phyloP scores from a whole-genome alignment of 2,797 vertebrate species.

The Oophaga sylvatica region DNA sequence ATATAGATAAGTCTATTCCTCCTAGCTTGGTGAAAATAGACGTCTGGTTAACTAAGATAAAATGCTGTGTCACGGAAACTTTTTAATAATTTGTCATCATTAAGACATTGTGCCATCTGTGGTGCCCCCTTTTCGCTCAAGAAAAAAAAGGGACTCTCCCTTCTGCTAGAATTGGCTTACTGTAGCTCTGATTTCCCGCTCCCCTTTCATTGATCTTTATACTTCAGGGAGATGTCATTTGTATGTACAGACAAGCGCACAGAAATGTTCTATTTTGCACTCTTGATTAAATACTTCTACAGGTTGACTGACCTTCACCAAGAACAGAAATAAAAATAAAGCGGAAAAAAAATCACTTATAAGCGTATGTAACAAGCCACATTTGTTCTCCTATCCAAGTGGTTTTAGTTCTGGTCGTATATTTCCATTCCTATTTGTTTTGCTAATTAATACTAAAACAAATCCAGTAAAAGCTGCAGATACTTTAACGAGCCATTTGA shows the following conservation, averaged over 20 bases:
- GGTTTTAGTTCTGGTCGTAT: neutral
- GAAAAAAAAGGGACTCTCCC: neutral
- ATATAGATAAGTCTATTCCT: no score
- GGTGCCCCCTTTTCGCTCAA: neutral
- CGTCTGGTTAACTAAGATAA: no score
- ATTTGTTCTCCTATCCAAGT: slow-evolving; percentile 5
- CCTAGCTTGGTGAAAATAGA: no score
- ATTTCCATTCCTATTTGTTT: neutral
- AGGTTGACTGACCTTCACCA: slow-evolving; percentile 66
- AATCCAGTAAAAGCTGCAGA: slow-evolving; percentile 43
- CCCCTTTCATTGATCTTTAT: neutral
- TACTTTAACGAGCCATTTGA: slow-evolving; percentile 2
- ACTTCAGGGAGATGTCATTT: slow-evolving; percentile 5
- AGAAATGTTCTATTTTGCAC: slow-evolving; percentile 61
- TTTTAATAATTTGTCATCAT: neutral
- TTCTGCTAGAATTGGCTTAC: neutral
- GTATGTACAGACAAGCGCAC: neutral
- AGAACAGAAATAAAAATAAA: slow-evolving; percentile 63
- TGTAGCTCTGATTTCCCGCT: neutral
- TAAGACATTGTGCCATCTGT: neutral
- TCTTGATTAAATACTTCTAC: slow-evolving; percentile 67
- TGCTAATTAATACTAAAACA: neutral
- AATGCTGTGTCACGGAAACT: no score
- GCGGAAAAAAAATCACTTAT: slow-evolving; percentile 50
- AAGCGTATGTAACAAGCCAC: slow-evolving; percentile 65